Evolutionary conservation across 2,113 vertebrate species (phyloP).

Genomic region (Nothobranchius furzeri): DNA sequence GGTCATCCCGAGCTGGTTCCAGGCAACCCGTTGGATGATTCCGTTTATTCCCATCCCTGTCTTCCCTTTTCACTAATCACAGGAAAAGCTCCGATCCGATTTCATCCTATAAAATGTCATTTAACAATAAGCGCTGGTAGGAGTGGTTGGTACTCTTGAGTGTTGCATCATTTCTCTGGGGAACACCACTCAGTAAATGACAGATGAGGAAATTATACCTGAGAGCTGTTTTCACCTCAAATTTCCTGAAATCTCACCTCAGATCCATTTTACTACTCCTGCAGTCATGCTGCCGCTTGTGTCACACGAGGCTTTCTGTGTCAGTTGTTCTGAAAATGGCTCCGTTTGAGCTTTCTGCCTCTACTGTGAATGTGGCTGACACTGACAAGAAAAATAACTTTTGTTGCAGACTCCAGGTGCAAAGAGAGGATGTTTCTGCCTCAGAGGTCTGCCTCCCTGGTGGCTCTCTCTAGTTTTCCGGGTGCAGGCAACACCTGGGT

Average conservation of each 20-base stretch:
- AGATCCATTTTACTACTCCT: constrained; percentile 4
- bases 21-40: background rate
- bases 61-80: constrained; percentile 8
- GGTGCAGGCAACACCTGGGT: constrained; percentile 97
- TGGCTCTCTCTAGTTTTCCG: constrained; percentile 93
- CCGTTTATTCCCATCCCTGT: constrained; percentile 7
- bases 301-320: background rate
- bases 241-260: background rate
- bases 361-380: background rate
- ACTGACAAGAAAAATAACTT: constrained; percentile 8
- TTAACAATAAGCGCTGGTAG: constrained; percentile 20
- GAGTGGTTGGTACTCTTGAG: background rate
- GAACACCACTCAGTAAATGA: background rate
- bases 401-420: constrained; percentile 88
- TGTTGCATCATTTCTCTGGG: background rate
- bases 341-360: background rate
- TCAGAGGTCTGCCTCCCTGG: constrained; percentile 86
- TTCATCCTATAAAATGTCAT: constrained; percentile 8
- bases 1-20: background rate
- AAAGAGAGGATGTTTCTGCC: constrained; percentile 90
- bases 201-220: constrained; percentile 17
- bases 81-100: constrained; percentile 6
- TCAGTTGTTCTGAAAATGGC: constrained; percentile 6
- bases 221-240: constrained; percentile 24
- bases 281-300: constrained; percentile 4